These are phyloP conservation scores for Babylonia areolata DNA, from an alignment of 1,140 invertebrate species.

Conservation along the genomic window DNA sequence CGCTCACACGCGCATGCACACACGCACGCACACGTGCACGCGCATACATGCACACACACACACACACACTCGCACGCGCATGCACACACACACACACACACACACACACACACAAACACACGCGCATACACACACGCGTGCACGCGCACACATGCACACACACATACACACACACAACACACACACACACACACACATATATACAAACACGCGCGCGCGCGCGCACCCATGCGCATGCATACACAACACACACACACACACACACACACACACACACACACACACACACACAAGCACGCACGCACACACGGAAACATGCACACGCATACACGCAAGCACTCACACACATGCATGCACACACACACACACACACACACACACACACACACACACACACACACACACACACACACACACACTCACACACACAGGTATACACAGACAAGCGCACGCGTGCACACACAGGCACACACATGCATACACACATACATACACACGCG, in stretches of 20 bases:
- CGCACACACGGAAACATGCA: not conserved
- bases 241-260: not conserved
- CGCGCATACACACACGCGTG: not conserved
- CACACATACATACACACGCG: not conserved
- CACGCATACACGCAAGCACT: not conserved
- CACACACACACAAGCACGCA: not conserved
- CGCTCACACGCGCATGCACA: no score
- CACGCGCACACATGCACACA: not conserved
- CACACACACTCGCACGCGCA: not conserved
- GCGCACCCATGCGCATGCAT: not conserved
- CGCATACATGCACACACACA: no score
- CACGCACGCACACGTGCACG: no score
- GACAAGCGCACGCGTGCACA: not conserved
- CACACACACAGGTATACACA: not conserved
- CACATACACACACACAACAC: slow-evolving; percentile 1
- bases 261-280: slow-evolving; percentile 1
- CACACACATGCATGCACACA: not conserved
- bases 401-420: not conserved
- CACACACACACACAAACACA: not conserved
- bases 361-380: slow-evolving; percentile 2
- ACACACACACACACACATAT: not conserved
- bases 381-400: not conserved
- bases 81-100: not conserved
- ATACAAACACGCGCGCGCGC: not conserved
- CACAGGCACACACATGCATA: not conserved